Conservation (phyloP, 2,888 invertebrate genomes). For the Parelbella ahira region DNA sequence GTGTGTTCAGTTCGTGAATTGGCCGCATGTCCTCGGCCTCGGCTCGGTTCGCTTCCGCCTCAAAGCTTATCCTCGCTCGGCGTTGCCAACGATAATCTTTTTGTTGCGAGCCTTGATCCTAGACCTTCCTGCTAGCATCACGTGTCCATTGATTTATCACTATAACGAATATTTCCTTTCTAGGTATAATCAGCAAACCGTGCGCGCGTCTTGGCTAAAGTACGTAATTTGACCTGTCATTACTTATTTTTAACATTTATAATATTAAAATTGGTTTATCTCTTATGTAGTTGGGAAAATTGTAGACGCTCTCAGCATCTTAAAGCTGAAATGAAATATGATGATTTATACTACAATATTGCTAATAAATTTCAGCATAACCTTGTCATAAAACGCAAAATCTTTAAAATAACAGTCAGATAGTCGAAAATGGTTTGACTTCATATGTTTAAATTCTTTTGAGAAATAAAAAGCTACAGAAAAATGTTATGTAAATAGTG, state of each 20-base stretch:
- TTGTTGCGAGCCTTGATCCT: slow-evolving; percentile 69
- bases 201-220: slow-evolving; percentile 76
- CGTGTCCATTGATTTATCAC: slow-evolving; percentile 46
- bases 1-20: slow-evolving; percentile 65
- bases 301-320: too few species aligned
- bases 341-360: too few species aligned
- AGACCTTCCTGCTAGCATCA: slow-evolving; percentile 61
- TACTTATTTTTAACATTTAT: slow-evolving; percentile 16
- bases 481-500: too few species aligned
- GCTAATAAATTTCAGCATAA: too few species aligned
- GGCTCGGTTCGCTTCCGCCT: slow-evolving; percentile 71
- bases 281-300: too few species aligned
- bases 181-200: slow-evolving; percentile 79
- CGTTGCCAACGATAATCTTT: slow-evolving; percentile 72
- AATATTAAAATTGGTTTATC: slow-evolving; percentile 10
- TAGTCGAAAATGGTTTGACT: too few species aligned
- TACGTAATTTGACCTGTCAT: slow-evolving; percentile 58
- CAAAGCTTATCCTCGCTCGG: slow-evolving; percentile 72
- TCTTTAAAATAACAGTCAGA: too few species aligned
- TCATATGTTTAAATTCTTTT: neutral
- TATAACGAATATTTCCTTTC: slow-evolving; percentile 64
- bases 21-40: slow-evolving; percentile 74
- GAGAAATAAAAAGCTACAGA: too few species aligned
- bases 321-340: too few species aligned
- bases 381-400: too few species aligned